Base-by-base conservation (phyloP, 2,888 invertebrate genomes). In the Melinaea menophilus region DNA sequence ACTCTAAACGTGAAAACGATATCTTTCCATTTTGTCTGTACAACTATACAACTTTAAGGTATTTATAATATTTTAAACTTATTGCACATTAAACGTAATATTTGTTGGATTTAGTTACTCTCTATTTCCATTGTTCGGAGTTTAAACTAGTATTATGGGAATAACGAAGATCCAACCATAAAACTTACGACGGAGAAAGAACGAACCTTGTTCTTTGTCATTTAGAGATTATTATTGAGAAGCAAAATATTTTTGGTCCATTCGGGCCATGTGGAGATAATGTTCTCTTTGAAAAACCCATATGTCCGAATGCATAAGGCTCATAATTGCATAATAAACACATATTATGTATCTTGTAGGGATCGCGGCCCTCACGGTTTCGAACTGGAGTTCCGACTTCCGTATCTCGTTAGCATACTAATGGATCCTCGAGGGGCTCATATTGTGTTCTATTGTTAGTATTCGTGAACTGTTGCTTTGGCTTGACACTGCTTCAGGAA, bases 351-450 rank as follows among this genome's bases (percentile, higher is more conserved):
- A 56, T 59, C 61, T 59, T 54, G 66, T 54, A 61, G 51, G 60
- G 59, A 66, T 67, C 59, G 61, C 62, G 62, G 51, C 65, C 64
- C 64, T 70, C 58, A 67, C 67, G 70, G 64, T 64, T 63, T 65
- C 58, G 64, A 62, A 68, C 62, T 69, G 58, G 68, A 69, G 69
- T 66, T 69, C 69, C 65, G 65, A 69, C 66, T 69, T 69, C 68
- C 70, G 69, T 64, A 64, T 70, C 68, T 75, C 66, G 74, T 84
- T 82, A 80, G 76, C 79, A 81, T 82, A 76, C 78, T 85, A 85
- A 86, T 86, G 80, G 81, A 71, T 76, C 77, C 79, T 71, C 68
- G 69, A 77, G 82, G 76, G 76, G 73, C 73, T 77, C 75, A 73
- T 75, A 80, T 78, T 79, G 75, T 78, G 75, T 78, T 74, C 71